Percentiles rank a stretch among this genome's conserved stretches.
Conservation (phyloP, 2,888 invertebrate species). For the Lampropteryx suffumata region DNA sequence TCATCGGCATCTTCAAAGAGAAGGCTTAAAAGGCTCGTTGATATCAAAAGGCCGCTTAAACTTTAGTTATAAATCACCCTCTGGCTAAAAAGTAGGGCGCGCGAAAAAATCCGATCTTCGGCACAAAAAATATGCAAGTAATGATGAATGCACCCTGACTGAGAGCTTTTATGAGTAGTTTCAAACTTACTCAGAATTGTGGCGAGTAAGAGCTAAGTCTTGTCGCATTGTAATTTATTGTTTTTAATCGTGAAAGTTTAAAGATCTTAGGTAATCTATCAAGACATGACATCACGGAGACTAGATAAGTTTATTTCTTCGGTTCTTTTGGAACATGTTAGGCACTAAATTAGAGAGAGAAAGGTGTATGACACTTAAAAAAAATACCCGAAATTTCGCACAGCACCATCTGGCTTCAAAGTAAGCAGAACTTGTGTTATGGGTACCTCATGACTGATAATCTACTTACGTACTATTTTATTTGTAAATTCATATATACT, state of each 20-base stretch:
- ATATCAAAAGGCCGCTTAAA: constrained; percentile 78
- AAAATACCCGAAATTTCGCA: too few relatives aligned
- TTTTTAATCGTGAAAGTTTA: constrained; percentile 12
- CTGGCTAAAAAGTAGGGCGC: constrained; percentile 67
- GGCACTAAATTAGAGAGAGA: too few relatives aligned
- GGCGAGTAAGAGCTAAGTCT: constrained; percentile 34
- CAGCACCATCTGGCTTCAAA: too few relatives aligned
- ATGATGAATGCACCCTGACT: constrained; percentile 71
- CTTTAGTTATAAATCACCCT: constrained; percentile 80
- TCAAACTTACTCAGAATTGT: constrained; percentile 71
- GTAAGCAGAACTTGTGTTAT: too few relatives aligned
- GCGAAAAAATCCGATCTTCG: constrained; percentile 66
- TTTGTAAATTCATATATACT: too few relatives aligned
- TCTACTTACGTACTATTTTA: too few relatives aligned
- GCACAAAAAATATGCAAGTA: constrained; percentile 80
- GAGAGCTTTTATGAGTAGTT: constrained; percentile 75
- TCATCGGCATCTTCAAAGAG: constrained; percentile 77
- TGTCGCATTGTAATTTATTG: constrained; percentile 24
- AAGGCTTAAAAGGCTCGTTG: constrained; percentile 73
- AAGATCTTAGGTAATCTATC: too few relatives aligned
- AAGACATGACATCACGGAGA: too few relatives aligned
- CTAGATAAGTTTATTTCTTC: too few relatives aligned
- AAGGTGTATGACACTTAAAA: too few relatives aligned
- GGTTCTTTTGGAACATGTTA: too few relatives aligned
- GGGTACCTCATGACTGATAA: too few relatives aligned